Conservation (phyloP, 2,888 invertebrate genomes). For the Polymixis flavicincta region DNA sequence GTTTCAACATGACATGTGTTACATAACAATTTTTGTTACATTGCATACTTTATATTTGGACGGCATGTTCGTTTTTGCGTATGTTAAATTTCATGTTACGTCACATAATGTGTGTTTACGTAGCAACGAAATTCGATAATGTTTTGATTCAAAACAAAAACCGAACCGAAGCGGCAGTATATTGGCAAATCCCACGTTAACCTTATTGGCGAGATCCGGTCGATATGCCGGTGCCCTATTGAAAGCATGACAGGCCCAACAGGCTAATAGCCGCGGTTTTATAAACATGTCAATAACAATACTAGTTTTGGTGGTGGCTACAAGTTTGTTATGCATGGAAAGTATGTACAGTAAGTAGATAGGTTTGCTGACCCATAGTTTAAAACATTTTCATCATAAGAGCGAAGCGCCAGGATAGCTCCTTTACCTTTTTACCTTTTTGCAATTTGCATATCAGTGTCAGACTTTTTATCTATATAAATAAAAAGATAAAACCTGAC, state of each 20-base stretch:
- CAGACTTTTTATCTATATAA: too few species aligned
- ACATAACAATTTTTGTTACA: background rate
- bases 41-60: background rate
- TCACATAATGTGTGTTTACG: background rate
- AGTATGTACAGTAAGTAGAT: background rate
- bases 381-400: background rate
- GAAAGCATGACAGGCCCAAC: conserved; percentile 31
- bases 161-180: conserved; percentile 13
- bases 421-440: too few species aligned
- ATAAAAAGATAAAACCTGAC: too few species aligned
- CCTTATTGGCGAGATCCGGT: conserved; percentile 58
- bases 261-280: conserved; percentile 19
- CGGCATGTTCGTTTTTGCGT: background rate
- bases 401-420: too few species aligned
- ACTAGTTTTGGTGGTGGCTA: background rate
- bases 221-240: conserved; percentile 48
- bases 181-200: conserved; percentile 51
- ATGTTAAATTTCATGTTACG: background rate
- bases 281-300: conserved; percentile 33
- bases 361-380: background rate
- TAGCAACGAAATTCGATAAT: conserved; percentile 12
- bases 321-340: background rate
- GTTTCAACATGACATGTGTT: background rate
- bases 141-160: conserved; percentile 41
- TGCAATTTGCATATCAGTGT: too few species aligned